Conservation (phyloP, 1,140 invertebrate species). For the Bombyx mandarina region DNA sequence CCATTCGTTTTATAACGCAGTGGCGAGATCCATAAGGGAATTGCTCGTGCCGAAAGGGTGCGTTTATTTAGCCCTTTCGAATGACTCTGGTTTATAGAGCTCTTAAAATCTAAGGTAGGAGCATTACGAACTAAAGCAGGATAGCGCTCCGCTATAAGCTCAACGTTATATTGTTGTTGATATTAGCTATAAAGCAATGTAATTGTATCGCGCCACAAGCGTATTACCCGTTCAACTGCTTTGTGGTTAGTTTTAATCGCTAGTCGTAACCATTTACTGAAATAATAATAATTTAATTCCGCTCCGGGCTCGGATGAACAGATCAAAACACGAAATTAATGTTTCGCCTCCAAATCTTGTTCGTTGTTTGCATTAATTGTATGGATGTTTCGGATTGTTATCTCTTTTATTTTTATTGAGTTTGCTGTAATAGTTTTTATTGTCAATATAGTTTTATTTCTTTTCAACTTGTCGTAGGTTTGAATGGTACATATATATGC, state of each 20-base stretch:
- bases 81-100: slow-evolving; percentile 21
- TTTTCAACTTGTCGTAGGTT: too few species aligned
- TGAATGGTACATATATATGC: too few species aligned
- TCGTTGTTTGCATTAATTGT: slow-evolving; percentile 37
- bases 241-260: slow-evolving; percentile 57
- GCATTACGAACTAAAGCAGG: slow-evolving; percentile 34
- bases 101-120: slow-evolving; percentile 42
- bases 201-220: slow-evolving; percentile 27
- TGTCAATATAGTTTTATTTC: too few species aligned
- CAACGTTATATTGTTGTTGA: slow-evolving; percentile 25
- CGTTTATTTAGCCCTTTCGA: slow-evolving; percentile 37
- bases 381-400: not conserved
- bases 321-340: slow-evolving; percentile 51
- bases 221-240: slow-evolving; percentile 25
- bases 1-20: slow-evolving; percentile 39
- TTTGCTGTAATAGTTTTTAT: too few species aligned
- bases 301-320: slow-evolving; percentile 26
- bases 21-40: not conserved
- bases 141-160: slow-evolving; percentile 33
- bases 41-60: slow-evolving; percentile 21
- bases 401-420: too few species aligned
- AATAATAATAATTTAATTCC: slow-evolving; percentile 63
- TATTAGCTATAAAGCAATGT: slow-evolving; percentile 50
- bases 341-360: slow-evolving; percentile 27
- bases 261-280: slow-evolving; percentile 58